A percentile compares a stretch with the other conserved stretches of the same genome.
Conservation (phyloP, 2,113 vertebrate species). For the Centrocercus urophasianus region DNA sequence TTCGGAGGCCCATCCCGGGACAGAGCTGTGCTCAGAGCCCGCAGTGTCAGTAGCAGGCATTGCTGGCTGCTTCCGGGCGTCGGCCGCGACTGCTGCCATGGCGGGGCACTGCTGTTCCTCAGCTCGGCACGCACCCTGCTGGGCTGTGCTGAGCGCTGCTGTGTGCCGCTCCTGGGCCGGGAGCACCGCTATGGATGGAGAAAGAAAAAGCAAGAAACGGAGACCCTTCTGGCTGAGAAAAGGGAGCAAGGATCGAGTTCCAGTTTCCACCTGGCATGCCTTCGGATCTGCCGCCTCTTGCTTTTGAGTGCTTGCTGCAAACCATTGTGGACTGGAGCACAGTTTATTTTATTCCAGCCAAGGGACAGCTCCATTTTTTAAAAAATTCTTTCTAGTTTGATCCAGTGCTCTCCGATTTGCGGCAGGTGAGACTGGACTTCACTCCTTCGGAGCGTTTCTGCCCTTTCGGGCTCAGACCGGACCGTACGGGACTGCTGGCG, state of each 20-base stretch:
- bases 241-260: fast-evolving
- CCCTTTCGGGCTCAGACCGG: not conserved
- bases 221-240: too few species aligned
- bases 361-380: too few species aligned
- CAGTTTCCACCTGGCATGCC: not conserved
- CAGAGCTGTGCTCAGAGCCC: not conserved
- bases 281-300: not conserved
- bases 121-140: fast-evolving
- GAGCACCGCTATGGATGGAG: not conserved
- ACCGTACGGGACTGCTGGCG: fast-evolving
- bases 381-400: not conserved
- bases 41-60: not conserved
- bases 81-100: not conserved
- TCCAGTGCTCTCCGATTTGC: not conserved
- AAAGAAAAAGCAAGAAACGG: not conserved
- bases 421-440: not conserved
- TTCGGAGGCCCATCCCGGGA: not conserved
- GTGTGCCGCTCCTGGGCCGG: not conserved
- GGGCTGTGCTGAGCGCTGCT: not conserved
- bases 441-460: not conserved
- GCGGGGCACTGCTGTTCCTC: not conserved
- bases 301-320: not conserved
- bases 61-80: not conserved
- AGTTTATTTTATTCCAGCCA: not conserved
- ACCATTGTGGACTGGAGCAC: too few species aligned